Conservation (phyloP, 1,140 invertebrate species). For the Euschistus heros region DNA sequence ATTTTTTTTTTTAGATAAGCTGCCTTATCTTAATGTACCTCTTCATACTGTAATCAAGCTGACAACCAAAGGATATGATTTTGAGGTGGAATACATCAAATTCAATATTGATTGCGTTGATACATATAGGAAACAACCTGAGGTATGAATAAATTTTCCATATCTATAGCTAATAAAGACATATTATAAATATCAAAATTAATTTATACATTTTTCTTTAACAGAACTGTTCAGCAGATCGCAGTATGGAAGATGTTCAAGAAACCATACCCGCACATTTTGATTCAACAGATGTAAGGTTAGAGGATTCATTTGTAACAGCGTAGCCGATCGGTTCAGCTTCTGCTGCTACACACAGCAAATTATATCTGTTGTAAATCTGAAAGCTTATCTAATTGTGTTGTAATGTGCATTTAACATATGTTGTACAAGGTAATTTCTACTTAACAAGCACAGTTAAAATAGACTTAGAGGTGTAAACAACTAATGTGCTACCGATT, state of each 20-base stretch:
- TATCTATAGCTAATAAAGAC: too few relatives aligned
- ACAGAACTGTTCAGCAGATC: slow-evolving; percentile 50
- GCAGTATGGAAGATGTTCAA: slow-evolving; percentile 51
- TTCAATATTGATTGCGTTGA: slow-evolving; percentile 76
- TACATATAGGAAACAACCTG: slow-evolving; percentile 60
- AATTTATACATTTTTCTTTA: slow-evolving; percentile 30
- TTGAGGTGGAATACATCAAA: slow-evolving; percentile 67
- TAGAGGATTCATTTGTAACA: background rate
- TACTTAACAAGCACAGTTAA: too few relatives aligned
- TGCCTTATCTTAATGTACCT: slow-evolving; percentile 84
- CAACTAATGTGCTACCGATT: too few relatives aligned
- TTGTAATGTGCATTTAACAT: too few relatives aligned
- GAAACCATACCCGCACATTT: slow-evolving; percentile 59
- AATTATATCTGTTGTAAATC: too few relatives aligned
- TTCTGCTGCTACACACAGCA: too few relatives aligned
- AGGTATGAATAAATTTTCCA: slow-evolving; percentile 34
- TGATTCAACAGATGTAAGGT: slow-evolving; percentile 35
- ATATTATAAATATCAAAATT: too few relatives aligned
- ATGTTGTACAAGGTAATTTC: too few relatives aligned
- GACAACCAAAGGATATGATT: slow-evolving; percentile 69
- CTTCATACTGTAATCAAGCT: slow-evolving; percentile 83
- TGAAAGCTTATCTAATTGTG: too few relatives aligned
- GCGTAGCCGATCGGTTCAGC: background rate
- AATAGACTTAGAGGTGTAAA: too few relatives aligned
- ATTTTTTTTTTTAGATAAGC: slow-evolving; percentile 50